These are phyloP conservation scores for Seira ritae DNA, from an alignment of 2,888 invertebrate genomes.

Conservation along the genomic window DNA sequence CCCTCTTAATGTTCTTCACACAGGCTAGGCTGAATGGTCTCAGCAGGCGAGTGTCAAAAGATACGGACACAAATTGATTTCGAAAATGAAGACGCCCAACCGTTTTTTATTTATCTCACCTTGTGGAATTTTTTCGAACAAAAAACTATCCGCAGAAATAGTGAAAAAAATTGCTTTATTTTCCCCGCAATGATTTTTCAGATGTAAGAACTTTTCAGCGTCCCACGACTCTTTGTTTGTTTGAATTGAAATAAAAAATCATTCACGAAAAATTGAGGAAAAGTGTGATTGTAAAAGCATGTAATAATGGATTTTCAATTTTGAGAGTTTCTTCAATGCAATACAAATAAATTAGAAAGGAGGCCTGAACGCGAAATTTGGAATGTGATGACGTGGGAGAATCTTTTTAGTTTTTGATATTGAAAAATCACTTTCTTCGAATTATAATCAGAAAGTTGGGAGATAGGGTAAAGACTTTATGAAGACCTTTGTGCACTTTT, in stretches of 20 bases:
- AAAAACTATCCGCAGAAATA: background rate
- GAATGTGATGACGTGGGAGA: background rate
- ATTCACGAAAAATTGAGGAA: background rate
- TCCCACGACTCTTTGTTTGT: no score
- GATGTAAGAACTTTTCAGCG: background rate
- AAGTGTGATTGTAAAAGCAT: background rate
- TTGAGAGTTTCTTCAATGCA: background rate
- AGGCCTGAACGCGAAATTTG: background rate
- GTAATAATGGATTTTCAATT: background rate
- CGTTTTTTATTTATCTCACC: background rate
- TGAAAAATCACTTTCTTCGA: background rate
- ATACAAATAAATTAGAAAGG: background rate
- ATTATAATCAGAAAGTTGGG: constrained; percentile 7
- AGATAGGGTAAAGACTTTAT: background rate
- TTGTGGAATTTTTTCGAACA: background rate
- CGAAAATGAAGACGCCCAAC: background rate
- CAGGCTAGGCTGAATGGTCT: background rate
- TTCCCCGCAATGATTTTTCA: background rate
- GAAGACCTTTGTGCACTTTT: constrained; percentile 8
- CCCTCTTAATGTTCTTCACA: no score
- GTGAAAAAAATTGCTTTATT: no score
- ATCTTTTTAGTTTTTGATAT: background rate
- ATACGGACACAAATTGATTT: background rate
- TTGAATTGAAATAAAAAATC: constrained; percentile 4
- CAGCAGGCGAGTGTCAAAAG: background rate